These are phyloP conservation scores for Lobophora halterata DNA, from an alignment of 2,888 invertebrate genomes.

Conservation along the genomic window DNA sequence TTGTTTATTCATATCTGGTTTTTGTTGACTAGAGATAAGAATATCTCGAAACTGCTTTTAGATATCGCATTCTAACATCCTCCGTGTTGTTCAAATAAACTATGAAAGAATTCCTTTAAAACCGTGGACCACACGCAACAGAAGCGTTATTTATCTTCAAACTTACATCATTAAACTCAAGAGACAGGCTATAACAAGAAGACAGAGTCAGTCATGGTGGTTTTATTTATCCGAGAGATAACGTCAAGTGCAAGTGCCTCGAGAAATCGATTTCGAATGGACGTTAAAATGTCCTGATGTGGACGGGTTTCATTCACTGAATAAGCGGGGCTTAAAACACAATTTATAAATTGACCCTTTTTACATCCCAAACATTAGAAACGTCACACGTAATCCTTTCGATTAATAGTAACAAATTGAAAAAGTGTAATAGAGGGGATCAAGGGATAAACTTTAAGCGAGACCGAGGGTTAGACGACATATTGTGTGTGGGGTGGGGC, in stretches of 20 bases:
- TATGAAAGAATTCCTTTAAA: constrained; percentile 15
- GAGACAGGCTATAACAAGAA: constrained; percentile 39
- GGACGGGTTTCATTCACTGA: constrained; percentile 9
- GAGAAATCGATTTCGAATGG: constrained; percentile 30
- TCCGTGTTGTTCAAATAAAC: constrained; percentile 19
- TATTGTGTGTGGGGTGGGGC: constrained; percentile 10
- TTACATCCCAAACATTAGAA: constrained; percentile 33
- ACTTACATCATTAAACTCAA: constrained; percentile 34
- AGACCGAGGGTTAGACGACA: constrained; percentile 18
- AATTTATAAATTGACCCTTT: constrained; percentile 28
- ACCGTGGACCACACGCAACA: constrained; percentile 34
- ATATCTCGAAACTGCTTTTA: too few species aligned
- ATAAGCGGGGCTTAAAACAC: constrained; percentile 24
- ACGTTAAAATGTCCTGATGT: constrained; percentile 28
- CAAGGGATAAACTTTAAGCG: constrained; percentile 18
- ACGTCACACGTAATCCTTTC: constrained; percentile 31
- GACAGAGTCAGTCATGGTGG: constrained; percentile 32
- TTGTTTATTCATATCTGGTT: too few species aligned
- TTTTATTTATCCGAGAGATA: constrained; percentile 35
- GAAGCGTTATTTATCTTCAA: constrained; percentile 31
- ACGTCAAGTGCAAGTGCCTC: constrained; percentile 31
- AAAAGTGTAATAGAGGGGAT: constrained; percentile 28
- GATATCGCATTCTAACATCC: too few species aligned
- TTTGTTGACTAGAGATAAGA: neutral
- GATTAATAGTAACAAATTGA: constrained; percentile 36